Base-by-base conservation (phyloP, 2,888 invertebrate species). In the Biston stratarius region DNA sequence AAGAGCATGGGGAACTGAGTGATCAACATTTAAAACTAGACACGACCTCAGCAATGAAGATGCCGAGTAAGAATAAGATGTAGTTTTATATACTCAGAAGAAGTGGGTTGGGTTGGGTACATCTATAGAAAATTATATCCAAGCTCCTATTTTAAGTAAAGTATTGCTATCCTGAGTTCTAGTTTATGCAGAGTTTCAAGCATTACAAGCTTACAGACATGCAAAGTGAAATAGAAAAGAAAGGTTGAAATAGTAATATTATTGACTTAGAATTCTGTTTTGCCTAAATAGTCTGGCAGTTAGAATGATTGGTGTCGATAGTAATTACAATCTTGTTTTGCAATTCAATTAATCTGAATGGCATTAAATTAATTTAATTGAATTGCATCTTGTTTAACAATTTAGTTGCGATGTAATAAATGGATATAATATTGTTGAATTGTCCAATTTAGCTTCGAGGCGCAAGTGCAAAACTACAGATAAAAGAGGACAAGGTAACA, bases 401-500 rank as follows among this genome's bases (percentile, higher is more conserved):
- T n/a, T n/a, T 53, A 44, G 42, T 44, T 57, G 55, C 24, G 47
- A 44, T 56, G 61, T 15, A 45, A 2, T 2, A 11, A n/a, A 55
- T 55, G 44, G 24, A 47, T 33, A 38, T 38, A 45, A 47, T 53
- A 44, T 61, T 36, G 24, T 53, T 47, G 36, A 52, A 11, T 33
- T 33, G 40, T 59, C 51, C 14, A 15, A 40, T 7, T n/a, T 14
- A n/a, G 36, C 45, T 57, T 24, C n/a, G n/a, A n/a, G 33, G 48
- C n/a, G 38, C 53, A 52, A 47, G 45, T 38, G 53, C 24, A 33
- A 34, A 42, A 53, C 12, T 53, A 14, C 38, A 53, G 53, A 2
- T 14, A n/a, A 61, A 53, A 44, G 47, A 61, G 61, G 38, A 53
- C 53, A 61, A 53, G 53, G 61, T 53, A 53, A 61, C 45, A 45